A percentile compares a stretch with the other conserved stretches of the same genome.
phyloP scores from a whole-genome alignment of 2,113 vertebrate genomes.

The Scortum barcoo region DNA sequence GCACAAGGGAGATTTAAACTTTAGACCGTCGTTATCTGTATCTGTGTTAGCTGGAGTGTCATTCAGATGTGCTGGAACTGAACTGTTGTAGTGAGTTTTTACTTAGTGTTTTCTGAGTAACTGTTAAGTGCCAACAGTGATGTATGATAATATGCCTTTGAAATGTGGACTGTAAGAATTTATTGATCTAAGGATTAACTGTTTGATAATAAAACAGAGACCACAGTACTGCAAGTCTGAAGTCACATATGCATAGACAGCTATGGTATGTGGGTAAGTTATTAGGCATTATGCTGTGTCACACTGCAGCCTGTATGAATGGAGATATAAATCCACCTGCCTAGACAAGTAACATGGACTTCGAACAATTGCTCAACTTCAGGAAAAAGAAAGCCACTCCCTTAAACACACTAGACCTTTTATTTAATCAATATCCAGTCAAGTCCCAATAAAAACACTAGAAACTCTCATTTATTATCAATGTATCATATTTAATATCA shows the following conservation, averaged over 20 bases:
- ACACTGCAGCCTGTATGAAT: not conserved
- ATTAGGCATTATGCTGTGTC: not conserved
- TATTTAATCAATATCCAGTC: not conserved
- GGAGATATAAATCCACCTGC: constrained; percentile 9
- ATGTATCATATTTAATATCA: not conserved
- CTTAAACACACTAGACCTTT: constrained; percentile 17
- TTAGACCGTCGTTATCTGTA: not conserved
- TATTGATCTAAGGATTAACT: constrained; percentile 19
- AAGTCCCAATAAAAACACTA: not conserved
- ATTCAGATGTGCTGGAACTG: constrained; percentile 34
- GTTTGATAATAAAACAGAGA: constrained; percentile 70
- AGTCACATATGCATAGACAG: too few species aligned
- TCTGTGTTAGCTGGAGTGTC: constrained; percentile 28
- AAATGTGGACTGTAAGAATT: constrained; percentile 40
- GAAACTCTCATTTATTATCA: not conserved
- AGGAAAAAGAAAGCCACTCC: constrained; percentile 17
- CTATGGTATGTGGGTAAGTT: not conserved
- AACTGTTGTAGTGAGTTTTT: constrained; percentile 27
- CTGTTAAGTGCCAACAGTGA: constrained; percentile 55
- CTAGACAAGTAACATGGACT: constrained; percentile 26
- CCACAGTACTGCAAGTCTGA: too few species aligned
- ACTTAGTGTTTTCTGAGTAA: not conserved
- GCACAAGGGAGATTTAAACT: not conserved
- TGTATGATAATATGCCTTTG: constrained; percentile 29
- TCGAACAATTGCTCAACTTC: constrained; percentile 13